Conservation (phyloP, 2,113 vertebrate genomes). For the Malurus melanocephalus region DNA sequence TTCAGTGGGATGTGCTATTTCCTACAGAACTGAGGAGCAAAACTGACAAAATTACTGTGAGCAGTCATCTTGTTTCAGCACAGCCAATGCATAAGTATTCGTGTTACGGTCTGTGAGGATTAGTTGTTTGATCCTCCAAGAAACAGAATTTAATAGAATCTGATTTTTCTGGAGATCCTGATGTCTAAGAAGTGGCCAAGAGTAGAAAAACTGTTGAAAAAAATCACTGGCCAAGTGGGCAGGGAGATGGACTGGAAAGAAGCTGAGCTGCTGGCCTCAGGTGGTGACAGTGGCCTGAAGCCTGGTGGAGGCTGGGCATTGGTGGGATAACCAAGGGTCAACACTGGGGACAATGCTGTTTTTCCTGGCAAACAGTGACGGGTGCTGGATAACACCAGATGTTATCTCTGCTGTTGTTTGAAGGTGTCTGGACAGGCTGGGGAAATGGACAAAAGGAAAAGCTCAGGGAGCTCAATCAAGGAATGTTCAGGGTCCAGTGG, state of each 20-base stretch:
- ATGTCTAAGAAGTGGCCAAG: not conserved
- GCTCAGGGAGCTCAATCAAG: not conserved
- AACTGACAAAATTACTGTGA: not conserved
- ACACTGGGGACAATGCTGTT: not conserved
- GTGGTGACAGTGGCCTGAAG: not conserved
- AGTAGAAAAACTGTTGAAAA: not conserved
- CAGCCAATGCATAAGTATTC: not conserved
- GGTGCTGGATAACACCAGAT: not conserved
- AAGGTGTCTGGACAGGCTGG: not conserved
- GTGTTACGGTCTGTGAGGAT: not conserved
- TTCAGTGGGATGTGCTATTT: not conserved
- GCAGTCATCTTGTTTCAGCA: not conserved
- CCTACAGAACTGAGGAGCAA: not conserved
- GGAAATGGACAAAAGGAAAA: not conserved
- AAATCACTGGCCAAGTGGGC: not conserved
- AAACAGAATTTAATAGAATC: not conserved
- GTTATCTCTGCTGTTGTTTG: not conserved
- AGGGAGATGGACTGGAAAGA: not conserved
- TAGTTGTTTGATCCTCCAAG: not conserved
- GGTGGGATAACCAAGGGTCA: not conserved
- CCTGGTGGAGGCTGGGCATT: not conserved
- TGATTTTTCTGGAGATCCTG: not conserved
- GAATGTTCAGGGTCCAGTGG: not conserved
- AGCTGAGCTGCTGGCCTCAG: not conserved
- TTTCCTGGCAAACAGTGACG: not conserved